A percentile compares a stretch with the other conserved stretches of the same genome.
These are phyloP conservation scores for Tauraco hartlaubi DNA, from an alignment of 2,797 vertebrate species.

Conservation along the genomic window DNA sequence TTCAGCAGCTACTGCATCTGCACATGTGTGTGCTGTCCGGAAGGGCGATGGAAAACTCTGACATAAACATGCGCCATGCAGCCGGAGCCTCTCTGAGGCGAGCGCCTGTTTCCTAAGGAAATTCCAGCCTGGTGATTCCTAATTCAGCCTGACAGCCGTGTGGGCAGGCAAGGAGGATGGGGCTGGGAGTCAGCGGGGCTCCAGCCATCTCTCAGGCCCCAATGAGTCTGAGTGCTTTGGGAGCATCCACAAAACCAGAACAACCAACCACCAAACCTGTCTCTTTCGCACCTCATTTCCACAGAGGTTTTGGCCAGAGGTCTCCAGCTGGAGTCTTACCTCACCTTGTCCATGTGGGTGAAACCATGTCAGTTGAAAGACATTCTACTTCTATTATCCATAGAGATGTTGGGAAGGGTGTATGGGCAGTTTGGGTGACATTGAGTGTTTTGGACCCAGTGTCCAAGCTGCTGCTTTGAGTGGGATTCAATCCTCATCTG, in stretches of 20 bases:
- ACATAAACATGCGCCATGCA: background rate
- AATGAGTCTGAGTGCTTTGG: background rate
- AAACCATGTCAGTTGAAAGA: background rate
- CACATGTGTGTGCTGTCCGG: background rate
- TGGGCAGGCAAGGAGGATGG: rapidly evolving
- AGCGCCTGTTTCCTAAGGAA: conserved; percentile 34
- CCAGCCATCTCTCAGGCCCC: rapidly evolving
- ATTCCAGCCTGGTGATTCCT: conserved; percentile 20
- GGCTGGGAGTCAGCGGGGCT: background rate
- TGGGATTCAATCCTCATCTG: background rate
- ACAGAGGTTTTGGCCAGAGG: background rate
- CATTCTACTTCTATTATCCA: background rate
- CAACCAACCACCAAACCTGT: background rate
- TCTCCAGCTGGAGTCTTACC: background rate
- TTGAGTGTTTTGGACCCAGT: background rate
- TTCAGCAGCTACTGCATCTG: background rate
- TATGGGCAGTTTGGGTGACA: background rate
- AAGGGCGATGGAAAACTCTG: background rate
- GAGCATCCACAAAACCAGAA: background rate
- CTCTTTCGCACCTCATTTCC: background rate
- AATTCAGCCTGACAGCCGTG: background rate
- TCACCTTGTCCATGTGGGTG: background rate
- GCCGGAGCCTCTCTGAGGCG: background rate
- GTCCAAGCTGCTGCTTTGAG: background rate
- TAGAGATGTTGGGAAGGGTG: rapidly evolving